Evolutionary conservation across 2,797 vertebrate species (phyloP).

Genomic region (Notolabrus celidotus): DNA sequence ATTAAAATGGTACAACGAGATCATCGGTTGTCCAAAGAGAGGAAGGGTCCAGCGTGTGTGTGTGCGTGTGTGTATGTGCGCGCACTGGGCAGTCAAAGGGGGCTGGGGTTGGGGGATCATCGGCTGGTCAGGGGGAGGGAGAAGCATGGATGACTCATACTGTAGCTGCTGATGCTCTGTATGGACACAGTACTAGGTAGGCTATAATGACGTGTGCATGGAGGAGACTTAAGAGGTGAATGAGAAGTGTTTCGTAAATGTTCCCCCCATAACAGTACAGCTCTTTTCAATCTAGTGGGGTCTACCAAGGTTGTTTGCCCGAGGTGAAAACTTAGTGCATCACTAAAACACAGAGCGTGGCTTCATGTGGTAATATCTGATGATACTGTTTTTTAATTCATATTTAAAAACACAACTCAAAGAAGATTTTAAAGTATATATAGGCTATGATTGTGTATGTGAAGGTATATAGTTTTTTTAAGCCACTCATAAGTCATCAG

Average conservation of each 20-base stretch:
- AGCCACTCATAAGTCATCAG: not conserved
- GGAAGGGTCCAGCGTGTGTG: constrained; percentile 24
- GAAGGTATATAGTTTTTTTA: too few relatives aligned
- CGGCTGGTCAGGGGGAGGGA: constrained; percentile 65
- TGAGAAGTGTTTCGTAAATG: constrained; percentile 10
- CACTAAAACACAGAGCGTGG: too few relatives aligned
- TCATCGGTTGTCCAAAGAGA: constrained; percentile 14
- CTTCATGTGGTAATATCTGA: too few relatives aligned
- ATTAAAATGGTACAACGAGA: constrained; percentile 18
- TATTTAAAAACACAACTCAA: too few relatives aligned
- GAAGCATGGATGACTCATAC: constrained; percentile 79
- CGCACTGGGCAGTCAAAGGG: constrained; percentile 33
- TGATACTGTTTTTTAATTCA: too few relatives aligned
- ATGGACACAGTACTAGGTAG: constrained; percentile 48
- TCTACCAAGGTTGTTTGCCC: not conserved
- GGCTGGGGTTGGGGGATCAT: constrained; percentile 51
- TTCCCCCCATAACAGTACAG: not conserved
- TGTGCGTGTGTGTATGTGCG: too few relatives aligned
- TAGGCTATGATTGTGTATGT: too few relatives aligned
- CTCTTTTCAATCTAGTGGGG: not conserved
- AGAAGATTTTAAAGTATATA: too few relatives aligned
- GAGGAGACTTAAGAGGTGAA: constrained; percentile 10
- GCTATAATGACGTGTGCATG: constrained; percentile 30
- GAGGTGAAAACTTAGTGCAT: not conserved
- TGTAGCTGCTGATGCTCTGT: constrained; percentile 60